Evolutionary conservation across 2,113 vertebrate species (phyloP).

Genomic region (Vombatus ursinus): DNA sequence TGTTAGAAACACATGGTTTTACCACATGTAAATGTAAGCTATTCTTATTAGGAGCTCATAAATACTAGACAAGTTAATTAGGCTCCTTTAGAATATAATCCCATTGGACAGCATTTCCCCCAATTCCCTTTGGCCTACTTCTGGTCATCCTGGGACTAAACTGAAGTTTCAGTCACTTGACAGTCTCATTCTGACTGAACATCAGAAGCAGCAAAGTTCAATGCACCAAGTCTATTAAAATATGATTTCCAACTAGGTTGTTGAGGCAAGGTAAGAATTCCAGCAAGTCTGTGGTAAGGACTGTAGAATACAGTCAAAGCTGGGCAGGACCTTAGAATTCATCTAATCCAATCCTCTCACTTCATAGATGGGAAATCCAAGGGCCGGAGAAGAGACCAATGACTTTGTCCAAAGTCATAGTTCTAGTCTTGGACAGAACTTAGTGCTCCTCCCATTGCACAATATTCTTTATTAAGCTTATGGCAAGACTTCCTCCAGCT

Average conservation of each 20-base stretch:
- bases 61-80: neutral
- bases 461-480: neutral
- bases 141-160: neutral
- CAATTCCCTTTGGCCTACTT: neutral
- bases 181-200: too few relatives aligned
- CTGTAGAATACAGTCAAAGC: neutral
- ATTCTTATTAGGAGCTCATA: neutral
- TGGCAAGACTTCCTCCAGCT: neutral
- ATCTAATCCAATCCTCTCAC: neutral
- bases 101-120: neutral
- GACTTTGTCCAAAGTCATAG: neutral
- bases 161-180: neutral
- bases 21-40: neutral
- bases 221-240: neutral
- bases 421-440: too few relatives aligned
- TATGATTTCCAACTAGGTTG: neutral
- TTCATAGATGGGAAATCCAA: neutral
- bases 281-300: neutral
- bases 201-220: too few relatives aligned
- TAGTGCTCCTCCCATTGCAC: neutral
- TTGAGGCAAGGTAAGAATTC: neutral
- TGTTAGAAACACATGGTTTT: too few relatives aligned
- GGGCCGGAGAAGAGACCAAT: neutral
- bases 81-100: neutral
- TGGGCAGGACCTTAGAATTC: neutral